Percentiles rank a stretch among this genome's conserved stretches.
phyloP scores from a whole-genome alignment of 2,888 invertebrate species.

The Mythimna vitellina region DNA sequence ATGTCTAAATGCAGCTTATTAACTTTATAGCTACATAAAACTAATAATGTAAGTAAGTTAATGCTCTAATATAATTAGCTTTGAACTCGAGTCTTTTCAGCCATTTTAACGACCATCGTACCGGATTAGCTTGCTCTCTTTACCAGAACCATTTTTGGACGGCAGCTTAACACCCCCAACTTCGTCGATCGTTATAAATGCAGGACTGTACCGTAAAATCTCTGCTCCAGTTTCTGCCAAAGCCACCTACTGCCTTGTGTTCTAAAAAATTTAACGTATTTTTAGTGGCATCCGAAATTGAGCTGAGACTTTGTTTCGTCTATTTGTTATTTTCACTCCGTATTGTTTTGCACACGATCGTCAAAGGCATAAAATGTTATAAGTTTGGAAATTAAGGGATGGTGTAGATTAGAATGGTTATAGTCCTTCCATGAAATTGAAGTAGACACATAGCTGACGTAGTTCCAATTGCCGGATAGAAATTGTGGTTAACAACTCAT shows the following conservation, averaged over 20 bases:
- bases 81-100: neutral
- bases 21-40: neutral
- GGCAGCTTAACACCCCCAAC: neutral
- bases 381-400: neutral
- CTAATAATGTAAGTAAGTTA: neutral
- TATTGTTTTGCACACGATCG: neutral
- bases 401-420: no score
- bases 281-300: neutral
- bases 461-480: no score
- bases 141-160: neutral
- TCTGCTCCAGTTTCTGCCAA: neutral
- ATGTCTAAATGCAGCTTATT: neutral
- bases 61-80: neutral
- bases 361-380: neutral
- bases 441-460: no score
- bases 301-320: neutral
- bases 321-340: neutral
- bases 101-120: neutral
- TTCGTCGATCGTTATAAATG: neutral
- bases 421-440: no score
- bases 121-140: neutral
- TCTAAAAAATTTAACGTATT: neutral
- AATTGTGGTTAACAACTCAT: no score
- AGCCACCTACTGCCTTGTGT: neutral
- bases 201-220: no score